Base-by-base conservation (phyloP, 2,888 invertebrate species). In the Glaucopsyche alexis region DNA sequence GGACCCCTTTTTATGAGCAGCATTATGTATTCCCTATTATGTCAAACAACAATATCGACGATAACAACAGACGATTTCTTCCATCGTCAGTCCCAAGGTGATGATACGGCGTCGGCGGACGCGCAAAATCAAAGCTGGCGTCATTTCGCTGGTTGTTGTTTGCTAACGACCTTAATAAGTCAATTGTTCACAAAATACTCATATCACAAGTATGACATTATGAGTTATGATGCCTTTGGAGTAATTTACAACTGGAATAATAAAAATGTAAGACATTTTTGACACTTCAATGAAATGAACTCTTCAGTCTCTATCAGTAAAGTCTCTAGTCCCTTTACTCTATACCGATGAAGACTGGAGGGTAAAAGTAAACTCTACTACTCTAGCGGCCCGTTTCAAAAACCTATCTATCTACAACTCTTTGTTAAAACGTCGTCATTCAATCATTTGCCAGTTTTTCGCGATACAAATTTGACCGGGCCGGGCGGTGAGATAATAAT, bases 111-210 rank as follows among this genome's bases (percentile, higher is more conserved):
- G 79, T 78, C 79, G 81, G 79, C 82, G 83, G 81, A 82, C 79
- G 82, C 84, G 87, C 89, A 84, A 88, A 89, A 88, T 86, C 85
- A 85, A 89, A 88, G 83, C 84, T 83, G 83, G 84, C 83, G 83
- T 83, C 82, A 80, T 55, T 11, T 16, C 86, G 90, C 90, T 87
- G 89, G 90, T 91, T 89, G 84, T 86, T 87, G 87, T 55, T 55
- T 89, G 88, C 87, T 86, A 87, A 85, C 84, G 84, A 85, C 82
- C 83, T 81, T 84, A 29, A 29, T 29, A 86, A 87, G 86, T 87
- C 85, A 86, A 87, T 87, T 86, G 84, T 83, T 83, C 79, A 78
- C 82, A 65, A 65, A 65, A 40, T 65, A 65, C 8, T 40, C 40
- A 65, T 40, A n/a, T 65, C 52, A 55, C 9, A 55, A 55, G 16